A percentile compares a stretch with the other conserved stretches of the same genome.
These are phyloP conservation scores for Poeciliopsis infans DNA, from an alignment of 2,797 vertebrate genomes.

Conservation along the genomic window DNA sequence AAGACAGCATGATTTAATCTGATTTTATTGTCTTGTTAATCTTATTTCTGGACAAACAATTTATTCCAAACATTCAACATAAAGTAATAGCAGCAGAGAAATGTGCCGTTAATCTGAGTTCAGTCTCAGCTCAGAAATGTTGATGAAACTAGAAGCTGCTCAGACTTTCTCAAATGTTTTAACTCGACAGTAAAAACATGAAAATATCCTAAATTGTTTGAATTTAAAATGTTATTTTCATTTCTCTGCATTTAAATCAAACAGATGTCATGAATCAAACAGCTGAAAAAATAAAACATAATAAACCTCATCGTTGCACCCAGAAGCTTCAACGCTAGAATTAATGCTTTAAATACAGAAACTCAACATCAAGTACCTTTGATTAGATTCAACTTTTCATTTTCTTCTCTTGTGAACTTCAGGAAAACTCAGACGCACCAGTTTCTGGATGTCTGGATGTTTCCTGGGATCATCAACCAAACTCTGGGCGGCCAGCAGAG, in stretches of 20 bases:
- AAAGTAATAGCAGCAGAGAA: not conserved
- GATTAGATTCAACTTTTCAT: not conserved
- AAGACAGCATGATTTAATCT: not conserved
- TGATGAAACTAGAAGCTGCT: not conserved
- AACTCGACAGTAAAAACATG: not conserved
- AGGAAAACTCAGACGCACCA: not conserved
- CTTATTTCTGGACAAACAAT: not conserved
- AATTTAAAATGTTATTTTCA: not conserved
- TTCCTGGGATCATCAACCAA: not conserved
- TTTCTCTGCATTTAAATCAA: not conserved
- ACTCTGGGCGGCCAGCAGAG: not conserved
- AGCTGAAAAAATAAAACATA: not conserved
- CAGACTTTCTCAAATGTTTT: not conserved
- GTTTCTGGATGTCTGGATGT: not conserved
- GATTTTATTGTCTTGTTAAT: conserved; percentile 6
- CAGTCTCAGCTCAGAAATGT: not conserved
- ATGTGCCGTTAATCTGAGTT: not conserved
- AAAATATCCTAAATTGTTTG: not conserved
- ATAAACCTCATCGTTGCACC: not conserved
- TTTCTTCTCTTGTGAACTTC: not conserved
- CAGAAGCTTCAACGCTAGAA: not conserved
- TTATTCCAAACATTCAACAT: not conserved
- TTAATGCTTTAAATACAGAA: conserved; percentile 2
- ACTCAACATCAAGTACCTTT: conserved; percentile 9
- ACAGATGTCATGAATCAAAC: not conserved